A percentile compares a stretch with the other conserved stretches of the same genome.
phyloP scores from a whole-genome alignment of 2,113 vertebrate species.

The Lanius collurio region DNA sequence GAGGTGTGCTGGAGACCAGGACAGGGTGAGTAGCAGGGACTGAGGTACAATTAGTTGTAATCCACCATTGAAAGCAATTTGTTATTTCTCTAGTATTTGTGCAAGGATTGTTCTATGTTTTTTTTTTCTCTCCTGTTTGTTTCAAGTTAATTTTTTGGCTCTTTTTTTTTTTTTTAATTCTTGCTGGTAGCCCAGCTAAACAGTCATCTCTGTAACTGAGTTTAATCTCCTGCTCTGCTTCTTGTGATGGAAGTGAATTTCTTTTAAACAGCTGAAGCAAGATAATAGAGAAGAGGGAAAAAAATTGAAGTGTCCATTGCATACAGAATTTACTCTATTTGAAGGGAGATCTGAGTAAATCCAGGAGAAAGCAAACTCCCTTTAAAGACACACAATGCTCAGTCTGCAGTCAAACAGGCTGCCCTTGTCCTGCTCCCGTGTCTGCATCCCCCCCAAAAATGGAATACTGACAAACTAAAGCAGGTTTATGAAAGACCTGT shows the following conservation, averaged over 20 bases:
- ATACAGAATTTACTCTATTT: not conserved
- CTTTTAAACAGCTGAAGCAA: not conserved
- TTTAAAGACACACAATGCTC: not conserved
- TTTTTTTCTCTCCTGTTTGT: not conserved
- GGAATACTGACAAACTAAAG: not conserved
- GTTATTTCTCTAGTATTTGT: not conserved
- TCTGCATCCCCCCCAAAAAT: not conserved
- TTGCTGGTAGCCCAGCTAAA: not conserved
- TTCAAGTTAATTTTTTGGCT: not conserved
- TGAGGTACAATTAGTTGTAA: not conserved
- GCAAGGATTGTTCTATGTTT: not conserved
- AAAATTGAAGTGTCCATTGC: not conserved
- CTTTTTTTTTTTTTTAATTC: not conserved
- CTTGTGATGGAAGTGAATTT: not conserved
- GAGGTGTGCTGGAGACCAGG: not conserved
- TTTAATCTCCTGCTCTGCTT: not conserved
- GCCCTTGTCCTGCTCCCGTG: not conserved
- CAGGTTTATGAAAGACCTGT: not conserved
- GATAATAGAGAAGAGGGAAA: not conserved
- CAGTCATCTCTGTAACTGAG: not conserved
- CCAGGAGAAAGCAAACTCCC: not conserved
- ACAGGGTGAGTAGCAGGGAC: not conserved
- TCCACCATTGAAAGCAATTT: not conserved
- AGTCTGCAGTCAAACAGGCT: not conserved
- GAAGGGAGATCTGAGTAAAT: not conserved